phyloP scores from a whole-genome alignment of 2,888 invertebrate genomes.

The Augochlorella aurata region DNA sequence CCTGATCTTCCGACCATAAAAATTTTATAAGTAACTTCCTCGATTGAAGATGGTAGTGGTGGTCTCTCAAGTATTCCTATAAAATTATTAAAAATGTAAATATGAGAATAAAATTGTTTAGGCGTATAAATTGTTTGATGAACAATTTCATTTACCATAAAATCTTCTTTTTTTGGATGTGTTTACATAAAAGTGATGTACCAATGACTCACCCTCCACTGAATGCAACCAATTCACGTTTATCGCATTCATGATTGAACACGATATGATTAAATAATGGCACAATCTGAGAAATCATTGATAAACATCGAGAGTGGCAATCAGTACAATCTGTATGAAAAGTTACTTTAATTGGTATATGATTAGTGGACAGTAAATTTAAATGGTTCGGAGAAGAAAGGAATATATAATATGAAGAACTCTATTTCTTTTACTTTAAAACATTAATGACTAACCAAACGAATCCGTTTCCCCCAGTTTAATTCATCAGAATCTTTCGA shows the following conservation, averaged over 20 bases:
- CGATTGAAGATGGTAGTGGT: slow-evolving; percentile 81
- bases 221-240: slow-evolving; percentile 75
- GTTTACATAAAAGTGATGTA: slow-evolving; percentile 74
- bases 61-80: slow-evolving; percentile 84
- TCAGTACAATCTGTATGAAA: not conserved
- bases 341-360: not conserved
- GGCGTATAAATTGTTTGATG: too few relatives aligned
- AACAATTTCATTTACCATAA: slow-evolving; percentile 67
- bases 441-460: not conserved
- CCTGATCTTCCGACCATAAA: slow-evolving; percentile 84
- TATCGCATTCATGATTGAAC: slow-evolving; percentile 63
- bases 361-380: not conserved
- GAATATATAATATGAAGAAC: not conserved
- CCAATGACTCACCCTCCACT: slow-evolving; percentile 72
- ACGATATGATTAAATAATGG: not conserved
- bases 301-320: not conserved
- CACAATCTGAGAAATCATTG: not conserved
- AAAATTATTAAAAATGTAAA: slow-evolving; percentile 10
- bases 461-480: not conserved
- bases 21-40: slow-evolving; percentile 84
- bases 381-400: not conserved
- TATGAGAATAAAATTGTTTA: not conserved
- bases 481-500: not conserved
- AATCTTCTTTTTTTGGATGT: slow-evolving; percentile 73
- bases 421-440: not conserved